Evolutionary conservation across 2,113 vertebrate species (phyloP), one percentile per base, ranked within the genome.

Genomic region (Lutjanus erythropterus): DNA sequence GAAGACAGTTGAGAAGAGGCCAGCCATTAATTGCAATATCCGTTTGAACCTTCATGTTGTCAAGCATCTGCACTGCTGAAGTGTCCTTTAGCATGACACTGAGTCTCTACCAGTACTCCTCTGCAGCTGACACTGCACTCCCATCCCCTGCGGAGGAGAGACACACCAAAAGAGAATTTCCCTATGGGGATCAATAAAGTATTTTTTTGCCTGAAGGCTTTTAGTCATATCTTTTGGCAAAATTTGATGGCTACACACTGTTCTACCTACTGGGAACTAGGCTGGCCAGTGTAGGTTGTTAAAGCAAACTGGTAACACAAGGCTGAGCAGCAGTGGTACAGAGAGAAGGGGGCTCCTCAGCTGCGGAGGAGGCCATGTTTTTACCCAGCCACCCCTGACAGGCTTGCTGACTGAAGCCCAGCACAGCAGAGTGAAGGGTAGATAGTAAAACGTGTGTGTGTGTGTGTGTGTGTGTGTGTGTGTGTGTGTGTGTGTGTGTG

Each of bases 281-380:
- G 84, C 42, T 74, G 78, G 71, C 76, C 79, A 75, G 78, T 82
- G 78, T 69, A 71, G 78, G 79, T 74, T 86, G 90, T 88, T 90
- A 89, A 80, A 89, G 78, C 78, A 74, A 87, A 84, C 68, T 81
- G 90, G 89, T 80, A 89, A 91, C 89, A 88, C 87, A 72, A 88
- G 83, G 83, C 75, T 90, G 80, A 88, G 75, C 83, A 88, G 80
- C 72, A 78, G 76, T 47, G 65, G 71, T 37, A 53, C 35, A 60
- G 59, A 25, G 44, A 64, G 10, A 12, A 47, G 41, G 49, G 27
- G 70, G 62, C 33, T 61, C 47, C 10, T 79, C 50, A 67, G 72
- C 59, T 77, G 84, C 35, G 29, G 82, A 82, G 84, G 77, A 83
- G 77, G 62, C 65, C 80, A 42, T 91, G 82, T 86, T 89, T 90